Base-by-base conservation (phyloP, 2,888 invertebrate genomes). In the Capitulum mitella region DNA sequence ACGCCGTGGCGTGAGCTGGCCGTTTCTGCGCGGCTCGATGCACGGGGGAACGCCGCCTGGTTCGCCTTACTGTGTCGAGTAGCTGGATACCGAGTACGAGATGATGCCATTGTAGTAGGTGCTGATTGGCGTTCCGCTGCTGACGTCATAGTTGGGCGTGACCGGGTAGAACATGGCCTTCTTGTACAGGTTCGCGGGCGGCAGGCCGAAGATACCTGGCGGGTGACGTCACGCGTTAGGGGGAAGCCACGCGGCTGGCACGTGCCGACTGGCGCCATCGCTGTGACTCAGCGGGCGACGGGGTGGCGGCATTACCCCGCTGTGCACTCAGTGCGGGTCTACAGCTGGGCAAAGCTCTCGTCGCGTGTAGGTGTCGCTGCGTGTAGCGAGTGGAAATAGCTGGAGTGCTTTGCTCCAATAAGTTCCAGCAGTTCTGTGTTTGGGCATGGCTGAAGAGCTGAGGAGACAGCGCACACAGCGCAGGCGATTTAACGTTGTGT, bases 161-260 rank as follows among this genome's bases (percentile, higher is more conserved):
- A 58, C 58, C n/a, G 70, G 70, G 70, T 70, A 70, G 70, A 70
- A 70, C 40, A 70, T 70, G 70, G 37, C 37, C 26, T 70, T 70
- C 70, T 70, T 70, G 40, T 70, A 70, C 70, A 70, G 70, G 70
- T 70, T 70, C 40, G 40, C 70, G 40, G 70, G 70, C 37, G 70
- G 70, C 70, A 70, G 70, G 70, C 70, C 29, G 70, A 40, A 70
- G 22, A 70, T 70, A 70, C 70, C 70, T 70, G 70, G 1, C 26
- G n/a, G 70, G 40, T 70, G 70, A 70, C 70, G 70, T 70, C 70
- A 70, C 5, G 22, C 10, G 37, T 12, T 16, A 12, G 3, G 70
- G 70, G 70, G 40, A 40, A 40, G 40, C 40, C 40, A 37, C 12
- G 40, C 0, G 22, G 70, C 10, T 1, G 70, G n/a, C 58, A 40